Base-by-base conservation (phyloP, 2,113 vertebrate species). In the Hippopotamus amphibius region DNA sequence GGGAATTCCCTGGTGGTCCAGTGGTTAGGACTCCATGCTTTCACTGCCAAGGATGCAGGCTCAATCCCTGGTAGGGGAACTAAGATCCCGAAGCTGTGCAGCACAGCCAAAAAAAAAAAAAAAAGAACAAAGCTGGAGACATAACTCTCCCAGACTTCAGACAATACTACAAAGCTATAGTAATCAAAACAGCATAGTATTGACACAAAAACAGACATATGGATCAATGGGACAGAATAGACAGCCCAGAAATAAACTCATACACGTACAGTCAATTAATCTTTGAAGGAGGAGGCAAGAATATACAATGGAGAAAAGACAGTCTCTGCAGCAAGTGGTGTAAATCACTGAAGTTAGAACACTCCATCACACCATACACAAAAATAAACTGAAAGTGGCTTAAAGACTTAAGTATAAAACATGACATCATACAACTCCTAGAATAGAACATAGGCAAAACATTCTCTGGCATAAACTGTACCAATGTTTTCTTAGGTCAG, bases 161-260 rank as follows among this genome's bases (percentile, higher is more conserved):
- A 41, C 68, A 41, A 41, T 5, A 41, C 24, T 43, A 72, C 41
- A 72, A 72, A 43, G 69, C 69, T 71, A 15, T 37, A 26, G 69
- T 43, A 72, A 26, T 26, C 69, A 72, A 72, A 43, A 43, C 69
- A 43, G 24, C 37, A 43, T 43, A 37, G 41, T 43, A 43, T 0
- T 72, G 22, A 22, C 12, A 72, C 22, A 72, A 72, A 43, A 43
- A 72, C 0, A 48, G 48, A 48, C 11, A 48, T 48, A 48, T 48
- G 48, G 48, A 48, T 48, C 48, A 48, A 48, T 10, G 48, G 1
- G 43, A 72, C 41, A 72, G 11, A 72, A 26, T 72, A 72, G 21
- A 24, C 6, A 72, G 3, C 10, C 22, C 22, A 0, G 7, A 43
- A 72, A 26, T 26, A 72, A 43, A 72, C 6, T 21, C 0, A 3